Base-by-base conservation (phyloP, 2,888 invertebrate genomes). In the Oxytorus armatus region DNA sequence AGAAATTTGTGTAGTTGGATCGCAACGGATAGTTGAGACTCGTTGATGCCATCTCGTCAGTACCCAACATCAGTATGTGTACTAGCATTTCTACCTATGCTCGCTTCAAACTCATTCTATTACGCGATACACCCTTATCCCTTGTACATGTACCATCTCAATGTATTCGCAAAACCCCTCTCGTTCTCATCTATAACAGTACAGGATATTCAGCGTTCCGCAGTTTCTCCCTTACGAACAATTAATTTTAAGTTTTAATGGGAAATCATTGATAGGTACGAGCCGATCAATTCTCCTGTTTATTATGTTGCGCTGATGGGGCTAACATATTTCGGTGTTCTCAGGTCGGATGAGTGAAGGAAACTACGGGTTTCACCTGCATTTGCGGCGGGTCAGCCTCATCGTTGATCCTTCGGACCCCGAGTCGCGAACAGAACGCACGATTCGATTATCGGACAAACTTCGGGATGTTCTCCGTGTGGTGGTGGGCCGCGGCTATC, bases 221-320 rank as follows among this genome's bases (percentile, higher is more conserved):
- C 21, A 29, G 10, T 23, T 21, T 36, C 14, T n/a, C 16, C 23
- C 11, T 8, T n/a, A 29, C 79, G 82, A 85, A 88, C 63, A 70
- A 89, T 90, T 89, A 89, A 89, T 89, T 88, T 87, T 83, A 89
- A 89, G 88, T 89, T 87, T 89, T 88, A 87, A 89, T 88, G 87
- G 88, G 88, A 87, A 85, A 23, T 81, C 86, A 86, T 66, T 14
- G 51, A 11, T 49, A 82, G 44, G 3, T 8, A 8, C 8, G 44
- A 44, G 23, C 25, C n/a, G n/a, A n/a, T n/a, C n/a, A n/a, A n/a
- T n/a, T n/a, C n/a, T n/a, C n/a, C n/a, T n/a, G n/a, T 57, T 57
- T 57, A 57, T 69, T 57, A 69, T 69, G 21, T 4, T 36, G 16
- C 33, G 3, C 8, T 10, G 49, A 25, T 25, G 25, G 8, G 29